A percentile compares a stretch with the other conserved stretches of the same genome.
Evolutionary conservation across 2,797 vertebrate species (phyloP).

Genomic region (Xenopus petersii): DNA sequence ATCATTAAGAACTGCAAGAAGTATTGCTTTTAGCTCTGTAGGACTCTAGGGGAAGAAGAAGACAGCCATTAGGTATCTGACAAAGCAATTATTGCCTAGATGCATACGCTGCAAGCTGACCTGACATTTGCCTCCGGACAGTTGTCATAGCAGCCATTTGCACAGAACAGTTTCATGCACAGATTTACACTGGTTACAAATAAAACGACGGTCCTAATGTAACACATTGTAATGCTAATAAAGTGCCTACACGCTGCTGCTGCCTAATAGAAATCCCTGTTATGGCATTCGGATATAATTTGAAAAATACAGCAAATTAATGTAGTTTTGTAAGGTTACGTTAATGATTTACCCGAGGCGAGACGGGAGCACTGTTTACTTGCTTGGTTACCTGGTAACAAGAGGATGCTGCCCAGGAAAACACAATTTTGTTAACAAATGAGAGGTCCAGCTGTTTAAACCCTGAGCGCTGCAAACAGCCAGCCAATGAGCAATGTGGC

Average conservation of each 20-base stretch:
- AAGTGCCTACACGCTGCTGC: conserved; percentile 2
- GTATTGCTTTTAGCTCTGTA: conserved; percentile 53
- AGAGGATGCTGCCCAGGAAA: conserved; percentile 33
- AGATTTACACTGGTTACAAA: conserved; percentile 27
- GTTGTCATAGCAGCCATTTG: conserved; percentile 73
- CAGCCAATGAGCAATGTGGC: conserved; percentile 9
- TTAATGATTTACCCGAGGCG: conserved; percentile 28
- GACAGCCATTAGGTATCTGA: conserved; percentile 61
- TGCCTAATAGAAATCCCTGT: conserved; percentile 5
- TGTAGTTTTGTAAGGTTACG: conserved; percentile 32
- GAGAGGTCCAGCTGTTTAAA: conserved; percentile 40
- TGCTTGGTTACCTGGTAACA: conserved; percentile 17
- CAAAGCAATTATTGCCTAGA: conserved; percentile 60
- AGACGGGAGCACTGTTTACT: conserved; percentile 11
- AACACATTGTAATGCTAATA: conserved; percentile 47
- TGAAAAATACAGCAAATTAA: conserved; percentile 24
- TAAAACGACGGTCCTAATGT: conserved; percentile 38
- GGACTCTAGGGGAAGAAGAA: conserved; percentile 49
- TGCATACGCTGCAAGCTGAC: conserved; percentile 59
- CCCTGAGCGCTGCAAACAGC: not conserved
- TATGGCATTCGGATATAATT: not conserved
- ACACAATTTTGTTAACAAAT: conserved; percentile 38
- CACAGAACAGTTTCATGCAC: conserved; percentile 53
- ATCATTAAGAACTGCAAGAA: conserved; percentile 49
- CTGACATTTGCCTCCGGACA: conserved; percentile 65